Base-by-base conservation (phyloP, 2,888 invertebrate genomes). In the Cephus pulcher region DNA sequence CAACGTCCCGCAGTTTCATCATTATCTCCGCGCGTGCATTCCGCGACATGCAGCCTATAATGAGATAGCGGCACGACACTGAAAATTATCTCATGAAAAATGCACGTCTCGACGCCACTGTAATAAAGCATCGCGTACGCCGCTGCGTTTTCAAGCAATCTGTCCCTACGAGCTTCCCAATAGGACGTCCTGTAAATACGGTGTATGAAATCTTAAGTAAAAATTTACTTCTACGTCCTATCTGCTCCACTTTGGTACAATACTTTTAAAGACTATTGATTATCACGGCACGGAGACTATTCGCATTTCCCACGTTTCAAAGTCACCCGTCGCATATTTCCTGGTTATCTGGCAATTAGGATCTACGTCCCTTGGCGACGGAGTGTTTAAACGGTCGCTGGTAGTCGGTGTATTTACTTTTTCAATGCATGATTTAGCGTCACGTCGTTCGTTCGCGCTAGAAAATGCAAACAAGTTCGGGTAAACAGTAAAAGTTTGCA, bases 271-370 rank as follows among this genome's bases (percentile, higher is more conserved):
- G 34, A 71, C 12, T 34, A 71, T 71, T 12, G 33, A 71, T 71
- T 71, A 33, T 71, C 71, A 32, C 71, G 71, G 71, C 71, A 9
- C 23, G 23, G 23, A 6, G 56, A 56, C 23, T 23, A 56, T 56
- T 56, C 56, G 56, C 56, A 9, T 56, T 56, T 56, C 56, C 56
- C 56, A 56, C 56, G 71, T 74, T 74, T 74, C 74, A 74, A 74
- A 37, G 37, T 74, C 74, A 34, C 34, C 71, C 71, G 4, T 71
- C 74, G 74, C 74, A 37, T 12, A 56, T 34, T 74, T 34, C n/a
- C 74, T 32, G 33, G 75, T 86, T 90, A 90, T 90, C 90, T 83
- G 84, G 87, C 80, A 89, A 90, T 90, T 90, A 90, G 85, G 88
- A 90, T 90, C 89, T 56, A 56, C 23, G 56, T 2, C 56, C 23